Conservation (phyloP, 2,113 vertebrate genomes). For the cattle (Bos taurus) region DNA sequence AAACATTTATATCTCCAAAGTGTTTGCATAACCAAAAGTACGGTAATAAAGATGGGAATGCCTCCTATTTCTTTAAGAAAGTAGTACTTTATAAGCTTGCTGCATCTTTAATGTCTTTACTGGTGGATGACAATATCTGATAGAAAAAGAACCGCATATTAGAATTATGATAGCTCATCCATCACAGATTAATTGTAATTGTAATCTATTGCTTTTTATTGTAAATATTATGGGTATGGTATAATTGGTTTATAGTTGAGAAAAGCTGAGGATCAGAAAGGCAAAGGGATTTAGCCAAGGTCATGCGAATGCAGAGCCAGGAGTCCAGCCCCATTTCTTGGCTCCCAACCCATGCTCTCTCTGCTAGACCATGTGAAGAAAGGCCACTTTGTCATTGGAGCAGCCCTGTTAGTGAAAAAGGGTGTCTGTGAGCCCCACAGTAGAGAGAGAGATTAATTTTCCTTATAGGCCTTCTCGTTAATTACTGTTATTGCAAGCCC, state of each 20-base stretch:
- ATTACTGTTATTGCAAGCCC: background rate
- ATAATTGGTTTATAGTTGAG: background rate
- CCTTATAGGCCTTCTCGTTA: background rate
- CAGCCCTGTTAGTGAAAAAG: background rate
- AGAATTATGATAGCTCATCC: constrained; percentile 52
- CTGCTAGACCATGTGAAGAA: background rate
- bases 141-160: background rate
- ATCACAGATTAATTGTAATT: constrained; percentile 1
- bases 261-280: constrained; percentile 10
- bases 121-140: constrained; percentile 59
- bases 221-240: background rate
- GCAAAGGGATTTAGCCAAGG: background rate
- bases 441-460: constrained; percentile 8
- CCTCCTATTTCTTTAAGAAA: constrained; percentile 76
- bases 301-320: background rate
- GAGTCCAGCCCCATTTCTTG: background rate
- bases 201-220: background rate
- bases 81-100: constrained; percentile 66
- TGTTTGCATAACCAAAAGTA: constrained; percentile 69
- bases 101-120: constrained; percentile 68
- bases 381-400: background rate
- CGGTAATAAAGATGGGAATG: constrained; percentile 78
- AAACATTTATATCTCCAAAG: constrained; percentile 66
- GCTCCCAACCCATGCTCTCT: background rate
- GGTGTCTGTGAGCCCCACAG: background rate